Percentiles rank a stretch among this genome's conserved stretches.
Evolutionary conservation across 1,140 invertebrate species (phyloP).

Genomic region (Augochlora pura): DNA sequence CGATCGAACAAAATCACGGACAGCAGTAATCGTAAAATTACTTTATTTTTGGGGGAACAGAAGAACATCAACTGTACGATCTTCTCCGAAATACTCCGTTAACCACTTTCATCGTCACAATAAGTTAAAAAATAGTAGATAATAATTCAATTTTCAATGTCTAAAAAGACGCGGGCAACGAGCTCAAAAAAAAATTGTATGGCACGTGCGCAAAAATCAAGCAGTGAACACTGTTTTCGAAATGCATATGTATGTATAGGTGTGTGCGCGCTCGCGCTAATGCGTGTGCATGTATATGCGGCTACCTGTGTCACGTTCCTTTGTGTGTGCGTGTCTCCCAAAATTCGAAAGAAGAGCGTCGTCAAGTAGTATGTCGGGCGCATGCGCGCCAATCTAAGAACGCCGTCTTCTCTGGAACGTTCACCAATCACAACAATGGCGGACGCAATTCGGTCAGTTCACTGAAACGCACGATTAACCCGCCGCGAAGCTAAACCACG

Average conservation of each 20-base stretch:
- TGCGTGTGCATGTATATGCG: background rate
- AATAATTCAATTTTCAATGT: background rate
- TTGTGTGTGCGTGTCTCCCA: constrained; percentile 32
- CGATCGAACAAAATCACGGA: background rate
- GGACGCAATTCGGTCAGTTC: constrained; percentile 70
- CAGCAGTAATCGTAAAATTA: background rate
- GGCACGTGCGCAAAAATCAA: constrained; percentile 53
- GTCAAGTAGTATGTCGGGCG: constrained; percentile 27
- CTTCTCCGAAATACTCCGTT: constrained; percentile 1
- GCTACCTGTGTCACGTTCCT: constrained; percentile 20
- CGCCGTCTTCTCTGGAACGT: constrained; percentile 62
- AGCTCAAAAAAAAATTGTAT: constrained; percentile 18
- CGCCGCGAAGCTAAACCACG: constrained; percentile 24
- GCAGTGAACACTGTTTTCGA: constrained; percentile 48
- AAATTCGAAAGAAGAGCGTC: constrained; percentile 61
- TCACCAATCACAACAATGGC: constrained; percentile 77
- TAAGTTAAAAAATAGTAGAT: background rate
- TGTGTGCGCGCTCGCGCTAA: background rate
- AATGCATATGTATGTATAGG: constrained; percentile 22
- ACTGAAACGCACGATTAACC: constrained; percentile 62
- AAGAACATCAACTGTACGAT: constrained; percentile 3
- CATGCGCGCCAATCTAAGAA: constrained; percentile 69
- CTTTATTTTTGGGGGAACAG: background rate
- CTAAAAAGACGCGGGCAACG: constrained; percentile 29
- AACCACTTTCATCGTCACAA: background rate